Evolutionary conservation across 1,140 invertebrate species (phyloP), one percentile per base, ranked within the genome.

Genomic region (Penaeus chinensis): DNA sequence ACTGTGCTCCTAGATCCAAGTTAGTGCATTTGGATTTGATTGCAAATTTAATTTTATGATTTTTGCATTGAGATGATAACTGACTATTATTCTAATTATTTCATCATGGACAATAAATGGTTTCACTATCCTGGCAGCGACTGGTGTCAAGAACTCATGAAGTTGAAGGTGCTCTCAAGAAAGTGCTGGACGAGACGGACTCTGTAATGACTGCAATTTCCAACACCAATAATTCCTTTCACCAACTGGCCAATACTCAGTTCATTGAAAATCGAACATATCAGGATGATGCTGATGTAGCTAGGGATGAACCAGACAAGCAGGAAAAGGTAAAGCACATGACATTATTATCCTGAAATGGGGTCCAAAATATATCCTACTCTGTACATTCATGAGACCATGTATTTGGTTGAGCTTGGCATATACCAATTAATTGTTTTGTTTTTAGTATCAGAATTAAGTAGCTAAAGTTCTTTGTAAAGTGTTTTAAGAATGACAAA

Each of bases 181-280:
- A 76, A 27, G 83, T 84, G 37, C 37, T 84, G 65, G 88, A 89
- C 32, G 88, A 85, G n/a, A 76, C 78, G 1, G 88, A 89, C 62
- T 54, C 77, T 4, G 27, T 89, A 18, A 19, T 81, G 27, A 76
- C 83, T 16, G 47, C 65, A 27, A 82, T 89, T 18, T 60, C 83
- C 77, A 89, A 89, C 78, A 85, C 83, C 27, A 85, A 80, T 69
- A 89, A 82, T 82, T 61, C 83, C 47, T 89, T 89, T 27, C 83
- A 85, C 78, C 76, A 85, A 76, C 83, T 89, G n/a, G 82, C 88
- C 19, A 89, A 89, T 66, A 89, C 83, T 47, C 88, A 89, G 61
- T 89, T 89, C 32, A 89, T 85, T 81, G 88, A 89, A 60, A 89
- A 89, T 24, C 79, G 88, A 65, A 89, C 88, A 11, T 89, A 89